Evolutionary conservation across 2,797 vertebrate species (phyloP), one percentile per base, ranked within the genome.

Genomic region (Argya squamiceps): DNA sequence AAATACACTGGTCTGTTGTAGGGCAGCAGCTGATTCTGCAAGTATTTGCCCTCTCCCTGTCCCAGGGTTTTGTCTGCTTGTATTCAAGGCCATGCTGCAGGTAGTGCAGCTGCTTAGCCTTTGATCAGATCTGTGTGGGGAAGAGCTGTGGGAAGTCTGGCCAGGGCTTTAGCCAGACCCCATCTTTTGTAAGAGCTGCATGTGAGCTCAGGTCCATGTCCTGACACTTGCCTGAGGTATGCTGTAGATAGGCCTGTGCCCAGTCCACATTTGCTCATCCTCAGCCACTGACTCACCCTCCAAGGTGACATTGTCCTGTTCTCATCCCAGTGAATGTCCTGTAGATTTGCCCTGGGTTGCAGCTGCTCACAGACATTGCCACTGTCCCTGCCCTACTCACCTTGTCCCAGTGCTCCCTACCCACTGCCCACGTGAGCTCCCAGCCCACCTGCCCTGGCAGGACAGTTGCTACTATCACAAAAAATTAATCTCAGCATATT

Each of bases 371-470:
- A 9, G n/a, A 20, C 79, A 63, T 14, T 79, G 43, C 15, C 30
- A 43, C 39, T 0, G 0, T 36, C 75, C 34, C 60, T 77, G 52
- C 15, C 26, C 16, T 4, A 1, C 34, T 64, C 2, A 5, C 43
- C 14, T 63, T 36, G 37, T 27, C 44, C 2, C 1, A 4, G 20
- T 75, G 36, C 8, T 63, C 20, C 15, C 30, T 36, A 30, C 24
- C 12, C 62, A 74, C 17, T 22, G 17, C 4, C 3, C 2, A 3
- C 3, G 5, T 60, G 15, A 49, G n/a, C 19, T 79, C 17, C 21
- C 32, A 68, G 55, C 13, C 6, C 41, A 43, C 15, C 30, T 53
- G 21, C 11, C 21, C 49, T 46, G 27, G 41, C 2, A 3, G 11
- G 32, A 27, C 43, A 78, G 39, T 59, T 39, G 58, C n/a, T 60